Conservation (phyloP, 2,888 invertebrate species). For the Plebejus anna region DNA sequence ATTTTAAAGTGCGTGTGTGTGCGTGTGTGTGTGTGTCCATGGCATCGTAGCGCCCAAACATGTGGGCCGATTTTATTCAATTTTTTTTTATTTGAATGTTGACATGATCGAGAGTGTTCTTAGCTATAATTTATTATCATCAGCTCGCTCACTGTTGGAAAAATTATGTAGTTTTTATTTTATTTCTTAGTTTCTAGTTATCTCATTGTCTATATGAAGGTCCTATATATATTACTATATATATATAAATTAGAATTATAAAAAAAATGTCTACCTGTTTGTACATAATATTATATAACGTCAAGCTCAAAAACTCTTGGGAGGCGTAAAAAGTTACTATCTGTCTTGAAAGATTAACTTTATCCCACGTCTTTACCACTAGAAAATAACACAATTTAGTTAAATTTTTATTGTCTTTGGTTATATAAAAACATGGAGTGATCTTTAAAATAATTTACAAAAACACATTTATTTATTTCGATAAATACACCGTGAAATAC, state of each 20-base stretch:
- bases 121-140: background rate
- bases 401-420: slow-evolving; percentile 81
- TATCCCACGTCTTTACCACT: slow-evolving; percentile 24
- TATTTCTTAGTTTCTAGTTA: background rate
- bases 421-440: slow-evolving; percentile 80
- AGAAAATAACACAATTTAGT: slow-evolving; percentile 58
- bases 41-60: no score
- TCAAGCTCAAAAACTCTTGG: background rate
- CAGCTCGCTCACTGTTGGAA: background rate
- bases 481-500: slow-evolving; percentile 67
- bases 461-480: slow-evolving; percentile 71
- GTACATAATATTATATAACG: background rate
- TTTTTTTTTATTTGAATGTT: no score
- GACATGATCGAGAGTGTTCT: no score
- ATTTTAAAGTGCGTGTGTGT: no score
- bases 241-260: no score
- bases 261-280: background rate
- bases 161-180: background rate
- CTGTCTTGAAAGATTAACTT: background rate
- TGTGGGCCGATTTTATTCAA: no score
- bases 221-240: no score
- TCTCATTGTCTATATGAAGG: background rate
- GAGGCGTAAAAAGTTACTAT: background rate
- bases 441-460: slow-evolving; percentile 79
- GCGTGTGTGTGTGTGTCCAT: no score